These are phyloP conservation scores for Coilia nasus DNA, from an alignment of 2,797 vertebrate species.

Conservation along the genomic window DNA sequence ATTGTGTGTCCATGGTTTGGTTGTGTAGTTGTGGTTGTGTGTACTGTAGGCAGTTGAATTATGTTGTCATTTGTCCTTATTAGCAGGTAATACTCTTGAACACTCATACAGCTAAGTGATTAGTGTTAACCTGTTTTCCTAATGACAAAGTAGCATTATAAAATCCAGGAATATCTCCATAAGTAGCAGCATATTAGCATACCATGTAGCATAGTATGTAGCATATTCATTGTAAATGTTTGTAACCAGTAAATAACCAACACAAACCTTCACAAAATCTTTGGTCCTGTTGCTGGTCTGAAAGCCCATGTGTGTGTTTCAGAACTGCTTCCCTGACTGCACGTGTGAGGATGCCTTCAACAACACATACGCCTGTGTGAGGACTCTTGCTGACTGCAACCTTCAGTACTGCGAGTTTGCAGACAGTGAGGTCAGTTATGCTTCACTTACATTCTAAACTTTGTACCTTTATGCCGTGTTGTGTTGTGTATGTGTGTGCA, in stretches of 20 bases:
- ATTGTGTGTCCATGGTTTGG: too few relatives aligned
- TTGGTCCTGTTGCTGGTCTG: background rate
- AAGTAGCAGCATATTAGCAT: background rate
- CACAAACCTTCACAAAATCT: background rate
- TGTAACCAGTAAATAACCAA: background rate
- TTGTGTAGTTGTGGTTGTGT: too few relatives aligned
- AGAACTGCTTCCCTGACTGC: constrained; percentile 83
- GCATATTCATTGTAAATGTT: background rate
- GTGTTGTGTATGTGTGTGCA: background rate
- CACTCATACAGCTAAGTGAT: too few relatives aligned
- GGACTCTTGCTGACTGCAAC: constrained; percentile 64
- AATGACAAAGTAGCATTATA: too few relatives aligned
- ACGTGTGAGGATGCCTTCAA: constrained; percentile 82
- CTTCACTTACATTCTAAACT: background rate
- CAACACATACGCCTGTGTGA: constrained; percentile 82
- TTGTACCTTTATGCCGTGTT: background rate
- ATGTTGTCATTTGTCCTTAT: too few relatives aligned
- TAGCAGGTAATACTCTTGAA: too few relatives aligned
- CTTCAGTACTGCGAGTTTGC: constrained; percentile 84
- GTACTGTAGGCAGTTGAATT: too few relatives aligned
- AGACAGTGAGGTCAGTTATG: constrained; percentile 72
- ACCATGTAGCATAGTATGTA: background rate
- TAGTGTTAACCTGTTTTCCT: too few relatives aligned
- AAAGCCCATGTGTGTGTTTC: background rate
- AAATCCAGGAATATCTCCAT: background rate